Conservation (phyloP, 2,797 vertebrate genomes). For the Enteromius mattozi region DNA sequence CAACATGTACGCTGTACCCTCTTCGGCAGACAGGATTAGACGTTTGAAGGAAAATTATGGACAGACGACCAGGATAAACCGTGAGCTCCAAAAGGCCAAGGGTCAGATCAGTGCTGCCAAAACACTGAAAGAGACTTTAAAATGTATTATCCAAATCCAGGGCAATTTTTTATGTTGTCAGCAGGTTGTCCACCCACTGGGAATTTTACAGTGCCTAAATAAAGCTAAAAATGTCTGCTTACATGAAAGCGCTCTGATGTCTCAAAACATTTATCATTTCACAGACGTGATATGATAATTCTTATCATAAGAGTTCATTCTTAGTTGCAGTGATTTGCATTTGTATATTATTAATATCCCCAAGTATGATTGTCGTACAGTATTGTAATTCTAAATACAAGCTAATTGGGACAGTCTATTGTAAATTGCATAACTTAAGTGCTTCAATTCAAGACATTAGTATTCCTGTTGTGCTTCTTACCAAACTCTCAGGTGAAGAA, state of each 20-base stretch:
- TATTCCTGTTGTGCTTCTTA: slow-evolving; percentile 54
- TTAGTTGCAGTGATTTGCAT: neutral
- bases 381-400: slow-evolving; percentile 9
- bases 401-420: slow-evolving; percentile 29
- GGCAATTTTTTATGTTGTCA: slow-evolving; percentile 30
- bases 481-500: slow-evolving; percentile 64
- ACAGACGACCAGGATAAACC: slow-evolving; percentile 10
- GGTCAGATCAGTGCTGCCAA: neutral
- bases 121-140: slow-evolving; percentile 8
- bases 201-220: slow-evolving; percentile 26
- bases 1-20: slow-evolving; percentile 43
- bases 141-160: slow-evolving; percentile 14
- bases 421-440: slow-evolving; percentile 30
- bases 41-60: slow-evolving; percentile 6
- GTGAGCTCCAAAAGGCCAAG: neutral
- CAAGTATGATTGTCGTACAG: neutral
- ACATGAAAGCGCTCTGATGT: slow-evolving; percentile 17
- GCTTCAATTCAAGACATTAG: slow-evolving; percentile 49
- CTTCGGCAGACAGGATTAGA: slow-evolving; percentile 38
- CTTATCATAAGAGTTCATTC: neutral
- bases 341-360: neutral
- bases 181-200: slow-evolving; percentile 22
- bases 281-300: neutral
- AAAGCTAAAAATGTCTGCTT: slow-evolving; percentile 20
- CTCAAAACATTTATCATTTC: slow-evolving; percentile 25